Evolutionary conservation across 1,140 invertebrate genomes (phyloP).

Genomic region (Thaumetopoea pityocampa): DNA sequence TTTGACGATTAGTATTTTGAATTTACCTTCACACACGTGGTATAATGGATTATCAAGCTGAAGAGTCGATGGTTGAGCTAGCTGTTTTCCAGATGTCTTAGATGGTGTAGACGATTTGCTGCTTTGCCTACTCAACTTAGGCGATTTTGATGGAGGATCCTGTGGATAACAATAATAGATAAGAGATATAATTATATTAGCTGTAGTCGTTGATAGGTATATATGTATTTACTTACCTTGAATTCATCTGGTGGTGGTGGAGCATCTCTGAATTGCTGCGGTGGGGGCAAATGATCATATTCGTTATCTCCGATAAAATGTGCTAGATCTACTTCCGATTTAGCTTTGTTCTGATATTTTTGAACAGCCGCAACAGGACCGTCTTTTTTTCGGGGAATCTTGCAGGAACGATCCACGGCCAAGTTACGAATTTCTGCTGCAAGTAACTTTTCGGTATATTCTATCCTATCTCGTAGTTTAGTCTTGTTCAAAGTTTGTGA

Average conservation of each 20-base stretch:
- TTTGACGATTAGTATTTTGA: no score
- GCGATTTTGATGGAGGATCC: conserved; percentile 68
- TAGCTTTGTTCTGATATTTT: conserved; percentile 73
- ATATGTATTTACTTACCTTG: conserved; percentile 43
- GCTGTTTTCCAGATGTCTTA: conserved; percentile 45
- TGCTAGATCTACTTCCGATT: conserved; percentile 75
- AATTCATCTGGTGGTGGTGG: conserved; percentile 85
- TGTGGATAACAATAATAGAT: conserved; percentile 25
- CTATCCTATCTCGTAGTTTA: conserved; percentile 67
- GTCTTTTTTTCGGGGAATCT: conserved; percentile 40
- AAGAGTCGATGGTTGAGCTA: conserved; percentile 56
- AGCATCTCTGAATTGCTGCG: conserved; percentile 89
- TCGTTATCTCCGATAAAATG: conserved; percentile 77
- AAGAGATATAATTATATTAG: neutral
- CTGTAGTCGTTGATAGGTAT: neutral
- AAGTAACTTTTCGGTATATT: conserved; percentile 72
- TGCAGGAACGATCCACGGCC: conserved; percentile 66
- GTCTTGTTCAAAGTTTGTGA: conserved; percentile 50
- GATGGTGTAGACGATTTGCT: conserved; percentile 67
- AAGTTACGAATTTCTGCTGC: conserved; percentile 70
- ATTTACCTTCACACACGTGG: conserved; percentile 84
- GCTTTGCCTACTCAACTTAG: conserved; percentile 52
- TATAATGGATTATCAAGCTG: conserved; percentile 87
- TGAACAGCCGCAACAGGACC: conserved; percentile 34
- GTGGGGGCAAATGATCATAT: conserved; percentile 88